These are phyloP conservation scores for Liodrosophila aerea DNA, from an alignment of 2,888 invertebrate genomes.

Conservation along the genomic window DNA sequence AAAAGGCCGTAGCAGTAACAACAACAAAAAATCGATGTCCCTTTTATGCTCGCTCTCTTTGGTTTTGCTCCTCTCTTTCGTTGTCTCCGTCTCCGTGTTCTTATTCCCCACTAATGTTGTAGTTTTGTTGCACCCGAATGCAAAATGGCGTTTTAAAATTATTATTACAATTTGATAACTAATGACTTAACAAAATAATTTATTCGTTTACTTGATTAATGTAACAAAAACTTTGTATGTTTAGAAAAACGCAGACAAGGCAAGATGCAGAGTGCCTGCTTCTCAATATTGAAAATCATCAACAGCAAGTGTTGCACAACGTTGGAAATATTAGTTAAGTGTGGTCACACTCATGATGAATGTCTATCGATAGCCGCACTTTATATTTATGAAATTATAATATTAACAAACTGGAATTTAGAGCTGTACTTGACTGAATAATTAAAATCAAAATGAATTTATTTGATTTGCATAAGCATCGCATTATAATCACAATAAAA, in stretches of 20 bases:
- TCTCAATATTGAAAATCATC: slow-evolving; percentile 69
- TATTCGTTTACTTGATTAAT: slow-evolving; percentile 36
- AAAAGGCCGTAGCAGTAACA: too few species aligned
- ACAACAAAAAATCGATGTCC: slow-evolving; percentile 68
- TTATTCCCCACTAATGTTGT: slow-evolving; percentile 8
- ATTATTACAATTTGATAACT: slow-evolving; percentile 17
- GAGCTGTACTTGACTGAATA: too few species aligned
- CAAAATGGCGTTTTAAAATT: slow-evolving; percentile 15
- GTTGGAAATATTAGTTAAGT: slow-evolving; percentile 15
- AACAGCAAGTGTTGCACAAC: slow-evolving; percentile 49
- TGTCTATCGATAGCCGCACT: background rate
- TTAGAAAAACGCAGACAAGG: slow-evolving; percentile 39
- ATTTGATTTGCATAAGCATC: too few species aligned
- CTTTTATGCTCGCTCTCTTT: slow-evolving; percentile 39
- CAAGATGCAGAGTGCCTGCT: slow-evolving; percentile 38
- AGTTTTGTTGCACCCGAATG: slow-evolving; percentile 3
- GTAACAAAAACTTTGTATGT: slow-evolving; percentile 33
- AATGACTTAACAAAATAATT: slow-evolving; percentile 32
- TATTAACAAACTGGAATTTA: too few species aligned
- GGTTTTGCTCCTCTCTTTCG: slow-evolving; percentile 6
- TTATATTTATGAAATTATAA: too few species aligned
- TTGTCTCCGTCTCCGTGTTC: slow-evolving; percentile 9
- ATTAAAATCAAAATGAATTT: too few species aligned
- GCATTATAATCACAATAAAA: too few species aligned
- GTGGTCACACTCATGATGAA: background rate